These are phyloP conservation scores for Hetaerina titia DNA, from an alignment of 2,888 invertebrate genomes.

Conservation along the genomic window DNA sequence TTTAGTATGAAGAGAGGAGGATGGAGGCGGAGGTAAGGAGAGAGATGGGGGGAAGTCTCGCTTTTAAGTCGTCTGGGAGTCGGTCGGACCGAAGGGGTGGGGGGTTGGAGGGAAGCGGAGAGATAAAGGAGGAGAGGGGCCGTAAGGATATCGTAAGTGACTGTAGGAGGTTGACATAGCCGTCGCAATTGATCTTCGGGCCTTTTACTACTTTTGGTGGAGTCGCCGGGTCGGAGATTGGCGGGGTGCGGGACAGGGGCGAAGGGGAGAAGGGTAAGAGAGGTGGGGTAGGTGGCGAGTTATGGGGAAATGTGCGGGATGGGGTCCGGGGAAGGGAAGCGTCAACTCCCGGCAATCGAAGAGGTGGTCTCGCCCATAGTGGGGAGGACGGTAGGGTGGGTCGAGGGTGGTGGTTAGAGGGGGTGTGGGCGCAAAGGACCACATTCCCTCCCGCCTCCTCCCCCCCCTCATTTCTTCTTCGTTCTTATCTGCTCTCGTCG, in stretches of 20 bases:
- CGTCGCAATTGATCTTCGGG: slow-evolving; percentile 51
- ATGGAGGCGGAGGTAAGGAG: background rate
- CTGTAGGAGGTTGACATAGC: slow-evolving; percentile 58
- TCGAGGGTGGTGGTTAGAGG: background rate
- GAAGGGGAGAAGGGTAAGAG: background rate
- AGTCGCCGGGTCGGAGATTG: slow-evolving; percentile 7
- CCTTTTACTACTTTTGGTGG: slow-evolving; percentile 56
- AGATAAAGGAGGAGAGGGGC: background rate
- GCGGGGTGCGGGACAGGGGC: background rate
- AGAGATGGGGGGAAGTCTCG: background rate
- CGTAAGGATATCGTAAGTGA: slow-evolving; percentile 50
- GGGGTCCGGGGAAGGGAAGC: no score
- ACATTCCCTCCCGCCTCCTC: background rate
- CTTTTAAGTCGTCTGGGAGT: background rate
- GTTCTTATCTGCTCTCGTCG: background rate
- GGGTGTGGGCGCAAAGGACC: slow-evolving; percentile 6
- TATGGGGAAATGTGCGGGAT: background rate
- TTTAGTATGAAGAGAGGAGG: background rate
- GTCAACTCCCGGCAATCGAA: no score
- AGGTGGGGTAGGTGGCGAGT: background rate
- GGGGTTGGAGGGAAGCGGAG: background rate
- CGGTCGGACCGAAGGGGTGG: background rate
- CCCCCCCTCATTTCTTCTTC: background rate
- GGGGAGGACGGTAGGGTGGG: background rate
- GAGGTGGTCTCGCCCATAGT: background rate